A percentile compares a stretch with the other conserved stretches of the same genome.
Evolutionary conservation across 2,888 invertebrate genomes (phyloP).

Genomic region (Dolichopus griseipennis): DNA sequence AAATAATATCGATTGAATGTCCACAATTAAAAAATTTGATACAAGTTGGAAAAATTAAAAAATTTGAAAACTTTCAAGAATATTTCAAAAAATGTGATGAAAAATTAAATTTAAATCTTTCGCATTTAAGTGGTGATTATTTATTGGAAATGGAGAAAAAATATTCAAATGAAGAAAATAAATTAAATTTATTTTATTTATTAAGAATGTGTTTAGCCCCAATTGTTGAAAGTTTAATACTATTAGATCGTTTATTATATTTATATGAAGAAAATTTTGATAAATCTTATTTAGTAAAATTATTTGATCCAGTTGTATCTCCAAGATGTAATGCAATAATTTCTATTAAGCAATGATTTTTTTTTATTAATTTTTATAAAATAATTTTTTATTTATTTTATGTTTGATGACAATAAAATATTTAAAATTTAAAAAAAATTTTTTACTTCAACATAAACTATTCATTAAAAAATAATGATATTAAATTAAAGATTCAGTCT

Average conservation of each 20-base stretch:
- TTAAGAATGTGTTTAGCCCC: constrained; percentile 68
- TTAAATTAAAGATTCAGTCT: no score
- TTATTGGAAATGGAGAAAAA: constrained; percentile 42
- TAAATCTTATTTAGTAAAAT: constrained; percentile 57
- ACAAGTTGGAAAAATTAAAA: constrained; percentile 55
- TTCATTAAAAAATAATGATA: no score
- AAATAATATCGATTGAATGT: constrained; percentile 45
- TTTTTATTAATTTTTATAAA: background rate
- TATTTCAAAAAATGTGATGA: constrained; percentile 61
- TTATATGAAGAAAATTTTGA: constrained; percentile 56
- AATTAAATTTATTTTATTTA: constrained; percentile 66
- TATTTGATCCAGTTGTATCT: constrained; percentile 77
- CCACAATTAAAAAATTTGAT: constrained; percentile 41
- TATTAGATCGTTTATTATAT: constrained; percentile 72
- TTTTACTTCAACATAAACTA: no score
- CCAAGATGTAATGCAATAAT: constrained; percentile 73
- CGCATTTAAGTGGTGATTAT: constrained; percentile 43
- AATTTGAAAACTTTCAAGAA: constrained; percentile 54
- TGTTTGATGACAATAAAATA: no score
- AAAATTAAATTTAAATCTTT: constrained; percentile 45
- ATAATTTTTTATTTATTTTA: no score
- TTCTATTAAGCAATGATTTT: constrained; percentile 45
- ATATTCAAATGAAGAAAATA: constrained; percentile 46
- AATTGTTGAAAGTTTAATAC: constrained; percentile 69
- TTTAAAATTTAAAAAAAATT: no score